Conservation (phyloP, 2,797 vertebrate genomes). For the Lagothrix lagotricha region DNA sequence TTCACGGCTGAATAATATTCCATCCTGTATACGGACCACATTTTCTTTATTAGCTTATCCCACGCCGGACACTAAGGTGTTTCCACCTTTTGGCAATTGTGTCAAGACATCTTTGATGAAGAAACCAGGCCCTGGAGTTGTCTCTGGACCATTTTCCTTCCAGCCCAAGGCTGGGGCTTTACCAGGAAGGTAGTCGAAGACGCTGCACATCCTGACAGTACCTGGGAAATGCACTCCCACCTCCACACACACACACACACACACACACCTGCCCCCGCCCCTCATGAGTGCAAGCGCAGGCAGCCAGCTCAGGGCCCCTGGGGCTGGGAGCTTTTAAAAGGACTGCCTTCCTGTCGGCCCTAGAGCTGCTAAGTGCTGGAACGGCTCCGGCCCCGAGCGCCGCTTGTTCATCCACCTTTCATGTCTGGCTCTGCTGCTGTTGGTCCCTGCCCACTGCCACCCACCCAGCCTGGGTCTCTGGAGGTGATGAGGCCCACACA, state of each 20-base stretch:
- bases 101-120: background rate
- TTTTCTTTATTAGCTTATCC: background rate
- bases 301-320: background rate
- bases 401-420: background rate
- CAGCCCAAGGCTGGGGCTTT: background rate
- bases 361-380: background rate
- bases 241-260: too few species aligned
- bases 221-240: background rate
- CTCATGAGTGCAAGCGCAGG: background rate
- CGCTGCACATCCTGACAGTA: fast-evolving
- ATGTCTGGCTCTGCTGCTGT: background rate
- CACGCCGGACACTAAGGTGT: fast-evolving
- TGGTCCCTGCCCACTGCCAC: background rate
- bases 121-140: background rate
- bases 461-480: background rate
- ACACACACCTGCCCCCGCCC: fast-evolving
- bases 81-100: too few species aligned
- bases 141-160: background rate
- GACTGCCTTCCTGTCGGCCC: background rate
- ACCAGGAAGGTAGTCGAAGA: background rate
- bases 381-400: fast-evolving
- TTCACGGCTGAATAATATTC: background rate
- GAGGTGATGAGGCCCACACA: background rate
- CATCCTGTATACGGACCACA: fast-evolving
- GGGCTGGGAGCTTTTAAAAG: background rate